These are phyloP conservation scores for Otolemur crassicaudatus DNA, from an alignment of 2,797 vertebrate genomes.

Conservation along the genomic window DNA sequence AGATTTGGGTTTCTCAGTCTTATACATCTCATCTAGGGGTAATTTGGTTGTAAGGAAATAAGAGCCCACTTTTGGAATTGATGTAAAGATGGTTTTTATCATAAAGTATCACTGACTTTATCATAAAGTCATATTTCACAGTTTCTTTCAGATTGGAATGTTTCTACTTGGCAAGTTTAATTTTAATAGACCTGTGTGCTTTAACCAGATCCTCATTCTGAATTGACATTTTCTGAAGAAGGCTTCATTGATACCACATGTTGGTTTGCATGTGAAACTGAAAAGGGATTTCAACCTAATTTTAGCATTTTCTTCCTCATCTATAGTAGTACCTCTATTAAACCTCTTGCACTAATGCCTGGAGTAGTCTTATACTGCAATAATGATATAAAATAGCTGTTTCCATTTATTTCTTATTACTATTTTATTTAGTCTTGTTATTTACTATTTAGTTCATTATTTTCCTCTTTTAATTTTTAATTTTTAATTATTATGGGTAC, in stretches of 20 bases:
- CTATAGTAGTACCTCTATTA: conserved; percentile 3
- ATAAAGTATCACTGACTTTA: not conserved
- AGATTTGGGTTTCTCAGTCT: not conserved
- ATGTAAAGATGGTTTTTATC: conserved; percentile 36
- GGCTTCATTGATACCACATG: conserved; percentile 36
- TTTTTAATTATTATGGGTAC: not conserved
- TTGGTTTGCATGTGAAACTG: conserved; percentile 54
- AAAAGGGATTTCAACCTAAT: conserved; percentile 48
- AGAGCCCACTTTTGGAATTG: conserved; percentile 44
- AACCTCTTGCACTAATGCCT: conserved; percentile 38
- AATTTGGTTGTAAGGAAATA: conserved; percentile 12
- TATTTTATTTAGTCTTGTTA: conserved; percentile 46
- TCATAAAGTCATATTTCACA: conserved; percentile 9
- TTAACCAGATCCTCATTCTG: not conserved
- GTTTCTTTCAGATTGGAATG: not conserved
- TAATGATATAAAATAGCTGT: conserved; percentile 17
- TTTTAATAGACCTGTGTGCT: conserved; percentile 46
- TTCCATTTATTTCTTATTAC: conserved; percentile 32
- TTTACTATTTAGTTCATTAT: conserved; percentile 10
- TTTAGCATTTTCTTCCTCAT: conserved; percentile 20
- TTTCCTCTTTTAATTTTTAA: conserved; percentile 37
- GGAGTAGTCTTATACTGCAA: not conserved
- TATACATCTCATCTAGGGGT: not conserved
- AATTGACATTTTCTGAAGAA: conserved; percentile 26
- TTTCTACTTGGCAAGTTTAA: conserved; percentile 5